phyloP scores from a whole-genome alignment of 92 coral and sea anemone genomes.

The Parazoanthus atlanticus region DNA sequence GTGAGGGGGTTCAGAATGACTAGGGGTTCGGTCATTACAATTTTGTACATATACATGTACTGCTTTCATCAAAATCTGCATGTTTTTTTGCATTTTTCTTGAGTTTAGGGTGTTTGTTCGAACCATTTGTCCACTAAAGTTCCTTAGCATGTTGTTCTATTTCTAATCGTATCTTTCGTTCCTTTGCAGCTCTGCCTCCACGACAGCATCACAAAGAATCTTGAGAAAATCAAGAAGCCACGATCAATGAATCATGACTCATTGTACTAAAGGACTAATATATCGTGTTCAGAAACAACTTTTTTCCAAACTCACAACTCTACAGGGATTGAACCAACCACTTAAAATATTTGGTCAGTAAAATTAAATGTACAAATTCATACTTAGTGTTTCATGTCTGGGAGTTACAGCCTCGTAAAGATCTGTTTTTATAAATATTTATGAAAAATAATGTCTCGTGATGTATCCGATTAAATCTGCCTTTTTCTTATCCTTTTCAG shows the following conservation, averaged over 20 bases:
- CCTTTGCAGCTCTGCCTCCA: slow-evolving; percentile 84
- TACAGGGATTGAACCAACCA: neutral
- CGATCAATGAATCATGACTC: slow-evolving; percentile 92
- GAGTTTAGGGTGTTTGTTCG: too few relatives aligned
- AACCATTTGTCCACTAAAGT: too few relatives aligned
- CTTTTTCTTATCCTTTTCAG: neutral
- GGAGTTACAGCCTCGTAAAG: neutral
- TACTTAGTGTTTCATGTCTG: neutral
- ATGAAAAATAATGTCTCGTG: neutral
- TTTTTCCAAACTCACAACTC: neutral
- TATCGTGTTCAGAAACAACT: neutral
- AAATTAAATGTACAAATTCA: neutral
- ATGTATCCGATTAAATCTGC: slow-evolving; percentile 2
- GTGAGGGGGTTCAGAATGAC: too few relatives aligned
- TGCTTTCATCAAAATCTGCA: too few relatives aligned
- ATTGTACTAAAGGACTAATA: slow-evolving; percentile 60
- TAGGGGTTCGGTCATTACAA: too few relatives aligned
- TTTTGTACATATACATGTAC: too few relatives aligned
- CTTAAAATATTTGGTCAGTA: slow-evolving; percentile 8
- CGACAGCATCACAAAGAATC: slow-evolving; percentile 94
- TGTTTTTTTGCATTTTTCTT: too few relatives aligned
- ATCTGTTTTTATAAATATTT: slow-evolving; percentile 22
- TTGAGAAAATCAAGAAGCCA: slow-evolving; percentile 99
- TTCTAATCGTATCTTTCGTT: neutral
- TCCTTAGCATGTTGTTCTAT: too few relatives aligned